phyloP scores from a whole-genome alignment of 35 echinoderm and acorn worm genomes.

The Lytechinus pictus region DNA sequence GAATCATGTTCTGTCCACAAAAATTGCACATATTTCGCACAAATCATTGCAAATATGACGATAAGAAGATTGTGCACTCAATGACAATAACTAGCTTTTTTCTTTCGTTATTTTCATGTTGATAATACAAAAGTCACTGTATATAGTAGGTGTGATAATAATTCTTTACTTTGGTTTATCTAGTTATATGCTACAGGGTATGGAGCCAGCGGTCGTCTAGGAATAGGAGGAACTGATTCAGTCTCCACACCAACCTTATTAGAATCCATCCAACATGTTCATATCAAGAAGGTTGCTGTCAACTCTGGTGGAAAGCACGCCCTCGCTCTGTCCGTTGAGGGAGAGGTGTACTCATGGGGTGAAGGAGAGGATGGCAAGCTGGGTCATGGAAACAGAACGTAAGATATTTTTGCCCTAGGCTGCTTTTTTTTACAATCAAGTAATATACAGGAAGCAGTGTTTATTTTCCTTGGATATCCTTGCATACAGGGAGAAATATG shows the following conservation, averaged over 20 bases:
- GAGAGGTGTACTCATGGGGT: constrained; percentile 98
- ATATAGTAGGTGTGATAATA: not conserved
- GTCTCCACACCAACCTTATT: constrained; percentile 94
- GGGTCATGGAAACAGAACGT: constrained; percentile 99
- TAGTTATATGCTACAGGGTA: constrained; percentile 97
- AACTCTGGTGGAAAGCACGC: constrained; percentile 98
- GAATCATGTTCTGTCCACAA: too few relatives aligned
- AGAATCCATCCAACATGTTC: constrained; percentile 96
- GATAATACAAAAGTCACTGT: not conserved
- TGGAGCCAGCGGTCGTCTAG: constrained; percentile 89
- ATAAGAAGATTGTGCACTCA: too few relatives aligned
- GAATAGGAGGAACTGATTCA: constrained; percentile 93
- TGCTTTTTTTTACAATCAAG: not conserved
- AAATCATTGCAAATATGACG: too few relatives aligned
- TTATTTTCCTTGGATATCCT: too few relatives aligned
- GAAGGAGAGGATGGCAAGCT: constrained; percentile 98
- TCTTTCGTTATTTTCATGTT: too few relatives aligned
- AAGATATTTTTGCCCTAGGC: constrained; percentile 57
- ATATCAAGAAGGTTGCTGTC: constrained; percentile 97
- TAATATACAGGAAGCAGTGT: not conserved
- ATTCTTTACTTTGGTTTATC: not conserved
- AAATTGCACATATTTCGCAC: too few relatives aligned
- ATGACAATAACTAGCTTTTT: too few relatives aligned
- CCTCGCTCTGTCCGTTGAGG: constrained; percentile 90
- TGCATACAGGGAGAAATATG: too few relatives aligned